Percentiles rank a stretch among this genome's conserved stretches.
phyloP scores from a whole-genome alignment of 2,888 invertebrate genomes.

The Aphidoletes aphidimyza region DNA sequence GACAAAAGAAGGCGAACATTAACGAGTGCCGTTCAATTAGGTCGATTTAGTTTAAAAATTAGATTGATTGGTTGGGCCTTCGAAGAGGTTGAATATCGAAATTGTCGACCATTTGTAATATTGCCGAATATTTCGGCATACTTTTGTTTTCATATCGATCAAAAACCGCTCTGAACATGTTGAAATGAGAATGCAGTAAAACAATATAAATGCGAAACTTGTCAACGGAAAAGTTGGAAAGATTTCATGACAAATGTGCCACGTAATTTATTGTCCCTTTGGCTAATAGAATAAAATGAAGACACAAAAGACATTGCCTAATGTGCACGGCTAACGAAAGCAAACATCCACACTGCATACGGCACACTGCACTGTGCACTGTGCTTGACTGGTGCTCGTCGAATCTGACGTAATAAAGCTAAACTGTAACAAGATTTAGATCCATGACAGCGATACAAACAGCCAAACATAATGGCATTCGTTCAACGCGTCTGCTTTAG shows the following conservation, averaged over 20 bases:
- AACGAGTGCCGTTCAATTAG: no score
- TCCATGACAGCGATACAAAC: not conserved
- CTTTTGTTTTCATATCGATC: not conserved
- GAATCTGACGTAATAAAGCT: not conserved
- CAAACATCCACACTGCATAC: no score
- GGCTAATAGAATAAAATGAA: not conserved
- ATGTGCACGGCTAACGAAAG: not conserved
- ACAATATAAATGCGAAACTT: not conserved
- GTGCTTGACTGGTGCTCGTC: not conserved
- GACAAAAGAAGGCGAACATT: no score
- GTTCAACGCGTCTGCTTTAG: not conserved
- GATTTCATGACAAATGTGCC: not conserved
- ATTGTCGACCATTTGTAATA: no score
- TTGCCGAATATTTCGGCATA: no score
- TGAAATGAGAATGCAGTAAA: no score
- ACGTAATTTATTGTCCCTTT: slow-evolving; percentile 13
- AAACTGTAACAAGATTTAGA: slow-evolving; percentile 19
- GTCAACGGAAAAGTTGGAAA: not conserved
- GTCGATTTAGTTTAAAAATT: no score
- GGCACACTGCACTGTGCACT: no score
- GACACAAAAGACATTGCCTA: not conserved
- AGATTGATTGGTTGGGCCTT: no score
- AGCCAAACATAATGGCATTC: not conserved
- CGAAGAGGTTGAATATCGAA: no score
- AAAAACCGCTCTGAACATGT: not conserved